A percentile compares a stretch with the other conserved stretches of the same genome.
These are phyloP conservation scores for Lithophane socia DNA, from an alignment of 2,888 invertebrate genomes.

Conservation along the genomic window DNA sequence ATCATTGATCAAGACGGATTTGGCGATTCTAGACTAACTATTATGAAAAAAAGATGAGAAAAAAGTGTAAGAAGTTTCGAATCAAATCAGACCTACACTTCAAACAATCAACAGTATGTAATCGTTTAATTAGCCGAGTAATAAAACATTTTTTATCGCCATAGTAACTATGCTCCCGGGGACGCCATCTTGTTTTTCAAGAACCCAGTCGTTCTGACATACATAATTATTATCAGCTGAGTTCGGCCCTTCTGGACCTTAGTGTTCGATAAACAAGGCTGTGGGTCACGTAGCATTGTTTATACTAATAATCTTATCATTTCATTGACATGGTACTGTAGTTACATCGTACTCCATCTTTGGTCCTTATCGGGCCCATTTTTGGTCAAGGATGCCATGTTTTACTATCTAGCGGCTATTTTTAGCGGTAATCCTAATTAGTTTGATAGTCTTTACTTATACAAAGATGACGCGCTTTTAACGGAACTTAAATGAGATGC, in stretches of 20 bases:
- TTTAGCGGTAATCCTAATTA: constrained; percentile 19
- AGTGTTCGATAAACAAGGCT: constrained; percentile 77
- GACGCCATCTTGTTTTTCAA: constrained; percentile 59
- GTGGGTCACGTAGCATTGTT: constrained; percentile 76
- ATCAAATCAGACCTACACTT: neutral
- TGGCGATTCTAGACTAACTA: no score
- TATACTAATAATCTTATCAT: constrained; percentile 77
- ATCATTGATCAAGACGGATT: no score
- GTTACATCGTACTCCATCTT: constrained; percentile 49
- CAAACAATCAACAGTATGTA: neutral
- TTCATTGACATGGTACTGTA: constrained; percentile 78
- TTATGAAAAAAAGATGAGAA: no score
- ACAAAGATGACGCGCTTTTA: neutral
- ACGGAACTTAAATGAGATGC: constrained; percentile 17
- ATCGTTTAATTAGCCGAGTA: constrained; percentile 20
- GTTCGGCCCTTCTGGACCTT: constrained; percentile 78
- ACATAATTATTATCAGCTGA: constrained; percentile 63
- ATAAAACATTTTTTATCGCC: constrained; percentile 42
- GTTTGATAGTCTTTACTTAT: constrained; percentile 1
- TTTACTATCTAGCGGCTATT: constrained; percentile 18
- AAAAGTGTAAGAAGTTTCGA: no score
- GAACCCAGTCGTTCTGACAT: constrained; percentile 61
- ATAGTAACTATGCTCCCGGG: constrained; percentile 32
- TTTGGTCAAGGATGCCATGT: constrained; percentile 57
- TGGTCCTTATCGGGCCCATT: constrained; percentile 45